Evolutionary conservation across 2,113 vertebrate genomes (phyloP), one percentile per base, ranked within the genome.

Genomic region (Struthidea cinerea): DNA sequence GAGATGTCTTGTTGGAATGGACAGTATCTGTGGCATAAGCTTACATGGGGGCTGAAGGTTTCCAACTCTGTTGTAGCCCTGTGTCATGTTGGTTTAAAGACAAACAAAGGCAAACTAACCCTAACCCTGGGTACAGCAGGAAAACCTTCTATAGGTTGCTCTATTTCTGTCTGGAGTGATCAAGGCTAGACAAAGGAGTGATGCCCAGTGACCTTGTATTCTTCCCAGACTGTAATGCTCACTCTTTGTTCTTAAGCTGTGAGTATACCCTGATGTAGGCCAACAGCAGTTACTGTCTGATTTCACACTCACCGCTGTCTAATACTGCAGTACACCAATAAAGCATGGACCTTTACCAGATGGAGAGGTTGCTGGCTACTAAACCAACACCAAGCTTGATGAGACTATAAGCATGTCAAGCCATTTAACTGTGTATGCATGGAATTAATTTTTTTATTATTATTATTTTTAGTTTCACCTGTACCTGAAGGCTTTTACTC

Each of bases 401-500:
- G 90, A 78, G 83, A 97, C 76, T 94, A 76, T 89, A 60, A 96
- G 97, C 97, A 97, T 97, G 97, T 96, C 96, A 93, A 93, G 92
- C 95, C 95, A 94, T 95, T 95, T 94, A 97, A 97, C 93, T 94
- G 83, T 97, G 93, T 97, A 88, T 98, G 98, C 98, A 98, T 96
- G 94, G 82, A 95, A 86, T 97, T 97, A 96, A 84, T 95, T 96
- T 95, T 92, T 94, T 92, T 96, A 74, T 87, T 92, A 81, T 91
- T 96, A 94, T 91, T 96, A 94, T 95, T 95, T 95, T 91, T 93
- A 84, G 47, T 95, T 97, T 96, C 92, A 83, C 89, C 90, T 97
- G 79, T 97, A 97, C 88, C 91, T 76, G 87, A 97, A 97, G 94
- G 96, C 96, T 97, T 97, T 97, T 88, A 92, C 96, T 97, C 97